Base-by-base conservation (phyloP, 2,888 invertebrate species). In the Parnassius orleans region DNA sequence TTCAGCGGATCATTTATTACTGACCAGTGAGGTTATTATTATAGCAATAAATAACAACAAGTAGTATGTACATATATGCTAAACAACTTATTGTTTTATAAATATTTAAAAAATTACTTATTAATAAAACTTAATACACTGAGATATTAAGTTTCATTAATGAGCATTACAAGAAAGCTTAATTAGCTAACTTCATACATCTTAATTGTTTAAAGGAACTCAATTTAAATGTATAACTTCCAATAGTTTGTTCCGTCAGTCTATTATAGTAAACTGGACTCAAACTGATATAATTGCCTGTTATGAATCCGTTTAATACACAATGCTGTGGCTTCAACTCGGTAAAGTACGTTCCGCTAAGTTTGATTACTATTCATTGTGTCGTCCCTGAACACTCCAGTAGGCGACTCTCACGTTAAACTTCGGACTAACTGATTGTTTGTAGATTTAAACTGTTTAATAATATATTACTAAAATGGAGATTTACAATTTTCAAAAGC, bases 291-390 rank as follows among this genome's bases (percentile, higher is more conserved):
- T 60, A 60, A 60, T 64, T 60, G 60, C 53, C 57, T 60, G 60
- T 60, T 64, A 64, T 60, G 57, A 64, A 62, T 65, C 63, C 64
- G 61, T 65, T 64, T 65, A 65, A 69, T 67, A 73, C 75, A 80
- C 76, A 74, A 72, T 74, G 69, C 75, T 67, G 68, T 71, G 65
- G 65, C 65, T 69, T 44, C 33, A 60, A 70, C 72, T 69, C 66
- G 69, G 70, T 68, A 64, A 66, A 66, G 64, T 60, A 71, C 76
- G 77, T 78, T 78, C 69, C 69, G 65, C 74, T 67, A 80, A 80
- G 73, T 82, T 81, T 75, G 76, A 81, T 83, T 80, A 77, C 76
- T 69, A 75, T 75, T 72, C 71, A 78, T 78, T 82, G 75, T 76
- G 71, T 67, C 68, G 57, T 12, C 55, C 55, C 41, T 15, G 33